phyloP scores from a whole-genome alignment of 2,797 vertebrate species.

The Macropodus opercularis region DNA sequence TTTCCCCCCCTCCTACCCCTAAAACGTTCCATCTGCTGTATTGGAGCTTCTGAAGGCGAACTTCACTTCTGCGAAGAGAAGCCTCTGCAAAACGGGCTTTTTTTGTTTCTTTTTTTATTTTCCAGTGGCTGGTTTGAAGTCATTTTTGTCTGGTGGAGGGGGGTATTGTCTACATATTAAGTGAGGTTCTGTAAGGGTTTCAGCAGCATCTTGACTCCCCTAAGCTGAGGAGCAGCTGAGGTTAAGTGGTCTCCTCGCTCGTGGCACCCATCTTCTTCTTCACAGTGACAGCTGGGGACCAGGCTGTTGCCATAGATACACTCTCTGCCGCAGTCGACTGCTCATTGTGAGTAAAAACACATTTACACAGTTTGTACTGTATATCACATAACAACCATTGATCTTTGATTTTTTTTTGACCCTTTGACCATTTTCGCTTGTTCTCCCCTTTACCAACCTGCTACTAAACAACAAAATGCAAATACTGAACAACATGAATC shows the following conservation, averaged over 20 bases:
- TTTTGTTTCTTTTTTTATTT: constrained; percentile 33
- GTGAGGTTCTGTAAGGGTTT: constrained; percentile 79
- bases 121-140: constrained; percentile 65
- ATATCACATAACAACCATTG: constrained; percentile 23
- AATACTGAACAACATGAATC: constrained; percentile 40
- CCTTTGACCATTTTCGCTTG: constrained; percentile 6
- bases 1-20: constrained; percentile 49
- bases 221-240: constrained; percentile 85
- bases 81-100: constrained; percentile 43
- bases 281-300: constrained; percentile 84
- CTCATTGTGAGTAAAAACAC: constrained; percentile 76
- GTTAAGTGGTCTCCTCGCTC: constrained; percentile 85
- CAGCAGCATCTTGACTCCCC: constrained; percentile 84
- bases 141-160: constrained; percentile 67
- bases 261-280: constrained; percentile 83
- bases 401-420: constrained; percentile 9
- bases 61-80: constrained; percentile 62
- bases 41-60: constrained; percentile 62
- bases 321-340: constrained; percentile 70
- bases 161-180: constrained; percentile 82
- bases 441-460: constrained; percentile 1
- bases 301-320: constrained; percentile 81
- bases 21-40: constrained; percentile 65
- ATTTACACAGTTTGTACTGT: constrained; percentile 1
- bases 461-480: constrained; percentile 26